Evolutionary conservation across 2,888 invertebrate species (phyloP).

Genomic region (Schrankia costaestrigalis): DNA sequence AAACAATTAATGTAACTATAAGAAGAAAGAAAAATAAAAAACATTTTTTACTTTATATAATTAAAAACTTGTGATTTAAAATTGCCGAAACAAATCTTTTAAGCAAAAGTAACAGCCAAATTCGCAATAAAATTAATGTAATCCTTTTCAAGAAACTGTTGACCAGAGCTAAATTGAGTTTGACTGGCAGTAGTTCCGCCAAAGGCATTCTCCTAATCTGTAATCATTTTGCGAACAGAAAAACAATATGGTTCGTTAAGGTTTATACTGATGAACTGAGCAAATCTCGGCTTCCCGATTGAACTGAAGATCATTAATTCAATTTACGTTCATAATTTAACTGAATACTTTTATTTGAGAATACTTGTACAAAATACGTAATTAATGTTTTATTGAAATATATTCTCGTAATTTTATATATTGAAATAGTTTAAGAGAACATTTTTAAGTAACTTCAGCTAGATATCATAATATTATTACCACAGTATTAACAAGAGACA

Average conservation of each 20-base stretch:
- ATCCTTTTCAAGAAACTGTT: constrained; percentile 14
- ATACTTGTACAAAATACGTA: no score
- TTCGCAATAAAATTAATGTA: constrained; percentile 3
- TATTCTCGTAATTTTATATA: no score
- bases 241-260: constrained; percentile 32
- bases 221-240: constrained; percentile 21
- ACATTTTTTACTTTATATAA: not conserved
- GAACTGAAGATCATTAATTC: constrained; percentile 18
- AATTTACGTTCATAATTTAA: constrained; percentile 10
- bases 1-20: no score
- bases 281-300: constrained; percentile 18
- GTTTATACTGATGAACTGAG: constrained; percentile 9
- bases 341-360: no score
- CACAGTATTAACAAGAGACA: no score
- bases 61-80: not conserved
- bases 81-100: not conserved
- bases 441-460: no score
- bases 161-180: constrained; percentile 25
- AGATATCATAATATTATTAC: no score
- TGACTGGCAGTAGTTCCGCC: constrained; percentile 13
- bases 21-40: not conserved
- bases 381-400: no score
- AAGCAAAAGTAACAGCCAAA: not conserved
- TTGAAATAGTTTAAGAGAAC: no score
- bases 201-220: constrained; percentile 22